These are phyloP conservation scores for Carassius auratus DNA, from an alignment of 2,113 vertebrate genomes.

Conservation along the genomic window DNA sequence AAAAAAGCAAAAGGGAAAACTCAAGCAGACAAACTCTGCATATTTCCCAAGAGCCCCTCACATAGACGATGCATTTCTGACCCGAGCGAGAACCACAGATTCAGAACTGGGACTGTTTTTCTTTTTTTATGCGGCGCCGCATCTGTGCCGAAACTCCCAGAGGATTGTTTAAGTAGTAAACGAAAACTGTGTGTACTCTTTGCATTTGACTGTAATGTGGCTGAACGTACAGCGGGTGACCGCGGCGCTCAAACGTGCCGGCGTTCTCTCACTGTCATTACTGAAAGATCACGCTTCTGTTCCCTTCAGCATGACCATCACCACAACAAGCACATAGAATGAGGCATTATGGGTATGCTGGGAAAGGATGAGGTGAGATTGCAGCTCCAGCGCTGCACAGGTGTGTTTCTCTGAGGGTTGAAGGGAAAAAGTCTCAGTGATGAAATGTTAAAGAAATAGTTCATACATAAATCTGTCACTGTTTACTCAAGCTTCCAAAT, in stretches of 20 bases:
- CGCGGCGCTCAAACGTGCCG: background rate
- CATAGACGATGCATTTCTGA: slow-evolving; percentile 13
- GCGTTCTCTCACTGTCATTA: slow-evolving; percentile 27
- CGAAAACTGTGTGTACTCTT: slow-evolving; percentile 3
- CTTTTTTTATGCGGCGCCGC: background rate
- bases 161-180: slow-evolving; percentile 27
- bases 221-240: slow-evolving; percentile 11
- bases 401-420: slow-evolving; percentile 14
- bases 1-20: background rate
- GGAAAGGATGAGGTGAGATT: slow-evolving; percentile 8
- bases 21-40: background rate
- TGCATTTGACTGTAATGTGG: slow-evolving; percentile 12
- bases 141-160: background rate
- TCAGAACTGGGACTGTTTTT: slow-evolving; percentile 3
- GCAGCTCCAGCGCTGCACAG: background rate
- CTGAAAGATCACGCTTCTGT: slow-evolving; percentile 9
- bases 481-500: background rate
- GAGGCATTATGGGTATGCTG: slow-evolving; percentile 29
- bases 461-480: background rate
- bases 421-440: slow-evolving; percentile 25
- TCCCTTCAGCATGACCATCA: slow-evolving; percentile 32
- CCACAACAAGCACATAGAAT: slow-evolving; percentile 3
- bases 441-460: background rate
- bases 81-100: background rate
- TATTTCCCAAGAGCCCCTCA: slow-evolving; percentile 13